Conservation (phyloP, 2,797 vertebrate species). For the Mallotus villosus region DNA sequence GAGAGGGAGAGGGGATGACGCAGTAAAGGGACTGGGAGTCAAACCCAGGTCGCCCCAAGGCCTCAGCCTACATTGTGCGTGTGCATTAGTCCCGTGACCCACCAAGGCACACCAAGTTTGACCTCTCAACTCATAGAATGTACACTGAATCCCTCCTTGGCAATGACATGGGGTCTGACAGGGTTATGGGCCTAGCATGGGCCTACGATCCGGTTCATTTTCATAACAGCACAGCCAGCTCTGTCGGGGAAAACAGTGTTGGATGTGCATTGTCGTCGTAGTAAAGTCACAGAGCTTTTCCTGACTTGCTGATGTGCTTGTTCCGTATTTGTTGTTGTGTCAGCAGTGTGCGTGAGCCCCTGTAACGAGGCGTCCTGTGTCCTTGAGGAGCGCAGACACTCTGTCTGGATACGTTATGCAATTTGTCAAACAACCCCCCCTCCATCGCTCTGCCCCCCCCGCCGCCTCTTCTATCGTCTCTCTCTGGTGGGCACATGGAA, state of each 20-base stretch:
- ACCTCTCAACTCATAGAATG: too few species aligned
- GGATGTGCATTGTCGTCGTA: background rate
- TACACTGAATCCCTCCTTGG: too few species aligned
- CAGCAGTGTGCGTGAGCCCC: background rate
- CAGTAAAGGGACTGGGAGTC: too few species aligned
- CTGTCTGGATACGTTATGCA: conserved; percentile 26
- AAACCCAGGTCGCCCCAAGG: too few species aligned
- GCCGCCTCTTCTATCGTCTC: conserved; percentile 9
- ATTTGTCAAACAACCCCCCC: conserved; percentile 10
- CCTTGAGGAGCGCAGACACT: conserved; percentile 9
- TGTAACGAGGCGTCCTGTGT: background rate
- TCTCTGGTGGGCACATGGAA: conserved; percentile 31
- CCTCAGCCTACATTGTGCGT: too few species aligned
- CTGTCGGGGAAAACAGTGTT: background rate
- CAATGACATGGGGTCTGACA: too few species aligned
- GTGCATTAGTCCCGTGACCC: too few species aligned
- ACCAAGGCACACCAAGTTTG: too few species aligned
- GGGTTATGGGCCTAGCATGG: too few species aligned
- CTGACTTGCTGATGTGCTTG: conserved; percentile 1
- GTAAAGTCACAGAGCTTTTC: conserved; percentile 6
- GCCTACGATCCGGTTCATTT: too few species aligned
- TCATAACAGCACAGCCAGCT: too few species aligned
- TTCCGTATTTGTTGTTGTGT: background rate
- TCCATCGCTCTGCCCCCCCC: conserved; percentile 6
- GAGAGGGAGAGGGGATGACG: background rate